Percentiles rank a stretch among this genome's conserved stretches.
These are phyloP conservation scores for Jordanella pulchra DNA, from an alignment of 2,797 vertebrate genomes.

Conservation along the genomic window DNA sequence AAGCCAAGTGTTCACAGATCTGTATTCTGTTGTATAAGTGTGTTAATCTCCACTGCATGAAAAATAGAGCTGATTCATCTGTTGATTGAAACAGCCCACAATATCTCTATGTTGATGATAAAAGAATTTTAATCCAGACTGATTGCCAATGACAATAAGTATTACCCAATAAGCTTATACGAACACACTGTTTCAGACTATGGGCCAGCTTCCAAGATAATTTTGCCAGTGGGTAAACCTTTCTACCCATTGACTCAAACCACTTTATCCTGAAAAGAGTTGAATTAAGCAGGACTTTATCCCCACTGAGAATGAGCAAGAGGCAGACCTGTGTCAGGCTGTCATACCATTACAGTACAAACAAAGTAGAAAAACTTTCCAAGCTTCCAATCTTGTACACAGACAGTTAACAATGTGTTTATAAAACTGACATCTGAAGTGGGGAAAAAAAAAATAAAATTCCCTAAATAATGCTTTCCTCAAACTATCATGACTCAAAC, in stretches of 20 bases:
- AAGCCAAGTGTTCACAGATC: conserved; percentile 2
- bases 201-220: conserved; percentile 31
- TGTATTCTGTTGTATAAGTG: conserved; percentile 3
- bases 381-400: not conserved
- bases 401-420: conserved; percentile 2
- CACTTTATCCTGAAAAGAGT: not conserved
- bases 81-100: conserved; percentile 7
- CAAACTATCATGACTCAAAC: not conserved
- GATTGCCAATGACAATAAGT: conserved; percentile 51
- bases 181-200: conserved; percentile 60
- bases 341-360: not conserved
- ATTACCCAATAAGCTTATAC: conserved; percentile 54
- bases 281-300: conserved; percentile 1
- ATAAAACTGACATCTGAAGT: not conserved
- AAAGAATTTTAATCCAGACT: conserved; percentile 55
- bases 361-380: not conserved
- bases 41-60: conserved; percentile 11
- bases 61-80: conserved; percentile 2
- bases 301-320: conserved; percentile 1
- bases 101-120: conserved; percentile 32
- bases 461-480: not conserved
- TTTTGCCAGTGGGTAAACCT: conserved; percentile 47
- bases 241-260: conserved; percentile 2
- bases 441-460: not conserved
- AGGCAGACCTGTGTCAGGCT: not conserved